A percentile compares a stretch with the other conserved stretches of the same genome.
phyloP scores from a whole-genome alignment of 1,140 invertebrate species.

The Nomia melanderi region DNA sequence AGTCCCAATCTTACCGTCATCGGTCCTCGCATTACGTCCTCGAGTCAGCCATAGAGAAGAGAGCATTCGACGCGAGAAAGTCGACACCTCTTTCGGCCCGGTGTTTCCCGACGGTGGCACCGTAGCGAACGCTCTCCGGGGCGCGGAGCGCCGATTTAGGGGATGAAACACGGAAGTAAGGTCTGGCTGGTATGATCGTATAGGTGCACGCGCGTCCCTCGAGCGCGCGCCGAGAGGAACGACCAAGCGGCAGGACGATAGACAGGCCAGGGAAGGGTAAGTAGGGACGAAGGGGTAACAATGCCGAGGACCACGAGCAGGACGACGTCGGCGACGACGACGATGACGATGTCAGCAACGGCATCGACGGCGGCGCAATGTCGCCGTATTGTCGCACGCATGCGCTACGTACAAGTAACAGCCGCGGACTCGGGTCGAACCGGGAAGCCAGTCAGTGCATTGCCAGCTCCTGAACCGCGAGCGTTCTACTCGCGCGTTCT shows the following conservation, averaged over 20 bases:
- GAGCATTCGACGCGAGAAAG: constrained; percentile 33
- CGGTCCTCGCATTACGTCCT: constrained; percentile 21
- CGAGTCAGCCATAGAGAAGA: not conserved
- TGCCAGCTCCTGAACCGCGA: constrained; percentile 74
- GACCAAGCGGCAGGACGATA: no score
- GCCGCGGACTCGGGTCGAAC: constrained; percentile 78
- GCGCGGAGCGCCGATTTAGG: constrained; percentile 74
- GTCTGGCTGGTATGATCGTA: constrained; percentile 36
- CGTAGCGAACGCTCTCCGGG: constrained; percentile 21
- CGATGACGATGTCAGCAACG: constrained; percentile 38
- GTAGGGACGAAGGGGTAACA: constrained; percentile 35
- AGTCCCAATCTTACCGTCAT: constrained; percentile 9
- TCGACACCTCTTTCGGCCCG: constrained; percentile 23
- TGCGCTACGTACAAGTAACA: constrained; percentile 72
- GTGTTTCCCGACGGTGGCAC: not conserved
- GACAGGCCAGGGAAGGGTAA: not conserved
- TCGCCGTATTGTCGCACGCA: constrained; percentile 69
- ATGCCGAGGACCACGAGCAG: constrained; percentile 42
- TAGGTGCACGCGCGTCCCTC: constrained; percentile 22
- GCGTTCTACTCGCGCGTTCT: constrained; percentile 50
- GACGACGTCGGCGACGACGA: constrained; percentile 33
- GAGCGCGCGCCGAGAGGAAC: no score
- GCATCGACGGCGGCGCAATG: constrained; percentile 74
- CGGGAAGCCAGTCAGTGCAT: constrained; percentile 78
- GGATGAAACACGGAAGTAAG: constrained; percentile 74